Conservation (phyloP, 2,113 vertebrate species). For the Monarcha castaneiventris region DNA sequence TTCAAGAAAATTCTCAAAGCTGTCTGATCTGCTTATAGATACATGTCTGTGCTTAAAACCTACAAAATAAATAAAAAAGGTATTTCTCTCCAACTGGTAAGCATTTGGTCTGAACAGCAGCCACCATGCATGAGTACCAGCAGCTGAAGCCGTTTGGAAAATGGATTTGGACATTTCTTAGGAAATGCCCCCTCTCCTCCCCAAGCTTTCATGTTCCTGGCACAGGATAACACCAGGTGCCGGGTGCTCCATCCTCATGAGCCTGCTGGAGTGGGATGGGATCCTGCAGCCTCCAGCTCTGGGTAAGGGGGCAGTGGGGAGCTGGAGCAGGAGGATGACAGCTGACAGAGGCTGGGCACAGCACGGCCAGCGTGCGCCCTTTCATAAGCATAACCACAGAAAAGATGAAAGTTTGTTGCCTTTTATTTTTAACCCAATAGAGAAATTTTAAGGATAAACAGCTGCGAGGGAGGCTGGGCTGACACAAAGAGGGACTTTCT, state of each 20-base stretch:
- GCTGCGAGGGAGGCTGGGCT: neutral
- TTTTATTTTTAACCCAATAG: conserved; percentile 41
- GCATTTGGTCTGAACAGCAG: neutral
- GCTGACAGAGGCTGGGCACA: neutral
- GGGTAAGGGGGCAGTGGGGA: conserved; percentile 18
- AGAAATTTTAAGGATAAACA: conserved; percentile 44
- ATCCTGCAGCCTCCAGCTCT: neutral
- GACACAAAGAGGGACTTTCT: conserved; percentile 44
- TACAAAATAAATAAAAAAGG: neutral
- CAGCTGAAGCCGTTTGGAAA: conserved; percentile 28
- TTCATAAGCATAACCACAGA: neutral
- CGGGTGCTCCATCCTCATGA: neutral
- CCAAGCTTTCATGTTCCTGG: neutral
- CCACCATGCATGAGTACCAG: neutral
- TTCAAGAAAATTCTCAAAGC: neutral
- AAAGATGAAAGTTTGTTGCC: conserved; percentile 31
- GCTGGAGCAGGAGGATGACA: neutral
- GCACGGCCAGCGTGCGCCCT: neutral
- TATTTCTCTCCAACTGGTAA: neutral
- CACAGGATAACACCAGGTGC: conserved; percentile 49
- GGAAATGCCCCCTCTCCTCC: neutral
- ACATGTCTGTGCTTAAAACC: neutral
- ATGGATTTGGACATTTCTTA: neutral
- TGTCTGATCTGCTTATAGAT: neutral
- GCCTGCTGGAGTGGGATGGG: neutral